Conservation (phyloP, 2,888 invertebrate species). For the Chrysolina americana region DNA sequence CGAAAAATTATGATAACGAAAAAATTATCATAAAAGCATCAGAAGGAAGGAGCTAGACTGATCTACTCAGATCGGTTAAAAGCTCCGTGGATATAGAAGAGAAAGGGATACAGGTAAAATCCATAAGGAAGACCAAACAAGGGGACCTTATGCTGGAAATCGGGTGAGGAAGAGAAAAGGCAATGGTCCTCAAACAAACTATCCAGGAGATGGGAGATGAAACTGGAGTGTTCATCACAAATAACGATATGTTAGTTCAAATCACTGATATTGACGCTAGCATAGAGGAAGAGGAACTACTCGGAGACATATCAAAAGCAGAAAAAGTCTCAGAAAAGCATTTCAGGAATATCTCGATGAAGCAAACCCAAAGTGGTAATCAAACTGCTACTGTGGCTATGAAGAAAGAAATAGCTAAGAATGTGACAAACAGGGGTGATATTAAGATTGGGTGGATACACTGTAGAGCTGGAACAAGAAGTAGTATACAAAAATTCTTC, state of each 20-base stretch:
- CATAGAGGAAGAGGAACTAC: slow-evolving; percentile 22
- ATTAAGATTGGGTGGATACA: slow-evolving; percentile 31
- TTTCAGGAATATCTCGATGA: slow-evolving; percentile 25
- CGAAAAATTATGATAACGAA: no score
- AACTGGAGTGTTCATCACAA: slow-evolving; percentile 23
- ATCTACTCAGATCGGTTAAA: no score
- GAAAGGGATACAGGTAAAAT: no score
- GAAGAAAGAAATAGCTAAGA: slow-evolving; percentile 21
- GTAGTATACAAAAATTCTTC: slow-evolving; percentile 24
- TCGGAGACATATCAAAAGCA: slow-evolving; percentile 17
- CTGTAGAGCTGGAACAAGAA: slow-evolving; percentile 23
- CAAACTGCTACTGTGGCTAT: slow-evolving; percentile 25
- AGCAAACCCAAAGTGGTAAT: slow-evolving; percentile 24
- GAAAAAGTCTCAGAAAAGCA: slow-evolving; percentile 10
- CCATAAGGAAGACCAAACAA: no score
- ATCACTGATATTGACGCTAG: slow-evolving; percentile 29
- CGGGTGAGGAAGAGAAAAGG: slow-evolving; percentile 23
- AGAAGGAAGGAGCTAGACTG: no score
- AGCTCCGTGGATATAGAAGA: no score
- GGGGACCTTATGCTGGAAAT: slow-evolving; percentile 28
- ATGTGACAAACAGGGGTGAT: slow-evolving; percentile 25
- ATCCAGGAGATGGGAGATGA: slow-evolving; percentile 24
- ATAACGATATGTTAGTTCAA: slow-evolving; percentile 19
- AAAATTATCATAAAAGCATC: no score
- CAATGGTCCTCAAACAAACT: slow-evolving; percentile 29